These are phyloP conservation scores for Falco cherrug DNA, from an alignment of 2,797 vertebrate genomes.

Conservation along the genomic window DNA sequence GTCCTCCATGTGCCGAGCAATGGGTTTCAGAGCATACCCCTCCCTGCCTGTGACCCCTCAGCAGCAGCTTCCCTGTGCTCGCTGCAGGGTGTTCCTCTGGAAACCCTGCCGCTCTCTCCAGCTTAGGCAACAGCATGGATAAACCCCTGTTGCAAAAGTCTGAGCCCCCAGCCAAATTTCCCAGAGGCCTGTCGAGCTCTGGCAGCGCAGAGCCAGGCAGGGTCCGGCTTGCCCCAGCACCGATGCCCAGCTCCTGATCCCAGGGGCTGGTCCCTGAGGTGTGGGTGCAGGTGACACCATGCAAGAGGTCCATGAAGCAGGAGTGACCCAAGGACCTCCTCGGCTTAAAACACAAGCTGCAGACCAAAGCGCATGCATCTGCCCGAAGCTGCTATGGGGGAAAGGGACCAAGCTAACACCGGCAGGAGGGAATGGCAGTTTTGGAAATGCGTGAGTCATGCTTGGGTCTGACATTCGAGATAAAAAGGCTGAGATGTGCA, in stretches of 20 bases:
- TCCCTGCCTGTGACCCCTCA: background rate
- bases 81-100: background rate
- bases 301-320: background rate
- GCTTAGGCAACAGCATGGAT: background rate
- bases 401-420: background rate
- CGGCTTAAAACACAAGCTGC: background rate
- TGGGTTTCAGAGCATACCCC: background rate
- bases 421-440: background rate
- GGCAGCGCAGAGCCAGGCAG: background rate
- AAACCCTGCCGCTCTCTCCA: background rate
- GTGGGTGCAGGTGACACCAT: background rate
- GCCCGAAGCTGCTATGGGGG: background rate
- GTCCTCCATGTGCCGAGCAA: background rate
- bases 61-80: background rate
- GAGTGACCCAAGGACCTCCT: background rate
- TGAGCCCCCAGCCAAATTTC: background rate
- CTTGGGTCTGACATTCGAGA: background rate
- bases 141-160: background rate
- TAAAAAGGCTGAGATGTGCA: constrained; percentile 12
- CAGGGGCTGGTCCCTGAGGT: background rate
- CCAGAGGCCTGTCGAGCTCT: background rate
- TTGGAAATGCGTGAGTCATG: background rate
- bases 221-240: accelerated
- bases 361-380: accelerated
- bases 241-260: accelerated